These are phyloP conservation scores for Platyrinchus mystaceus DNA, from an alignment of 2,797 vertebrate species.

Conservation along the genomic window DNA sequence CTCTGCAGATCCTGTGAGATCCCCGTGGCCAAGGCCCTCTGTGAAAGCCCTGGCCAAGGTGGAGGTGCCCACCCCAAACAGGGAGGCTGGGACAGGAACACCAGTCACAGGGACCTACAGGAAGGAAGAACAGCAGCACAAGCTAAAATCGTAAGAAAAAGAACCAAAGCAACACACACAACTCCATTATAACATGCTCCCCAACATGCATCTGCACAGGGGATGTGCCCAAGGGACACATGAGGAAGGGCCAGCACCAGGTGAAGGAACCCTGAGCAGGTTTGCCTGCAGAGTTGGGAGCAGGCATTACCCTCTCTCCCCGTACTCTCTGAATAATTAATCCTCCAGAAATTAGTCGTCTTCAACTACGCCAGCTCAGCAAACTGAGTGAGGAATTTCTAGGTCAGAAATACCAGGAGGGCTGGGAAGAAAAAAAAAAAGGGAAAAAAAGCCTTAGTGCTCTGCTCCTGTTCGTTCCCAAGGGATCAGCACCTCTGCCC, in stretches of 20 bases:
- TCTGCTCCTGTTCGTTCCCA: neutral
- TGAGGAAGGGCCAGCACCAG: neutral
- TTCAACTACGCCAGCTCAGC: constrained; percentile 15
- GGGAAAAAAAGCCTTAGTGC: neutral
- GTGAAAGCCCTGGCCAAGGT: neutral
- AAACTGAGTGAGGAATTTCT: neutral
- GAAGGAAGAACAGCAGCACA: neutral
- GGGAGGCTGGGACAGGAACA: no score
- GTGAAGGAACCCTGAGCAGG: neutral
- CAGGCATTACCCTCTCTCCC: neutral
- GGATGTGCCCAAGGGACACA: neutral
- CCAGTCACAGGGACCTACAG: neutral
- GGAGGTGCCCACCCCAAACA: neutral
- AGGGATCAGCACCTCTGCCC: neutral
- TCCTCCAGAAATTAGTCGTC: neutral
- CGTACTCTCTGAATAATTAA: neutral
- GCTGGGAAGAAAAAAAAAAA: fast-evolving
- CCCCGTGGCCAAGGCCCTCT: neutral
- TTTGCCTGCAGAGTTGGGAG: neutral
- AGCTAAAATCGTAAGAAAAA: neutral
- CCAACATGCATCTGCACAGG: fast-evolving
- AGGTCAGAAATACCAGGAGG: neutral
- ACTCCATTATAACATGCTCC: no score
- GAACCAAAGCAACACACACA: neutral
- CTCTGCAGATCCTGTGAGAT: neutral